These are phyloP conservation scores for Eidolon helvum DNA, from an alignment of 2,113 vertebrate genomes.

Conservation along the genomic window DNA sequence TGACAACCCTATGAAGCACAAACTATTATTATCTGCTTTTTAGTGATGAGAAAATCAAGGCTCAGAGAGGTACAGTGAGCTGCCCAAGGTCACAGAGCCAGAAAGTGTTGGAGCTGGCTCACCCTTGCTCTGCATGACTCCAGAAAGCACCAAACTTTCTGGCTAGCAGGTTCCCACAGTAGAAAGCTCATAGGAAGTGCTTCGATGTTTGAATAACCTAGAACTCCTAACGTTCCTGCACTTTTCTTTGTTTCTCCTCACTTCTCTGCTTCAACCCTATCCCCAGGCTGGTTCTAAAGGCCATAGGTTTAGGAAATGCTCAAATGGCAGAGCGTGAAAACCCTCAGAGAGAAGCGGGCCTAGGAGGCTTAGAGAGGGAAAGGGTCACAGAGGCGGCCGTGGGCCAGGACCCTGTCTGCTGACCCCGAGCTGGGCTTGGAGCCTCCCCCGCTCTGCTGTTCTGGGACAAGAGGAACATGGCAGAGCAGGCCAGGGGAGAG, in stretches of 20 bases:
- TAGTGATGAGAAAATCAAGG: background rate
- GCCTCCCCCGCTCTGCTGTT: background rate
- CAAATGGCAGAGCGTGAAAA: background rate
- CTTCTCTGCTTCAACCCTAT: background rate
- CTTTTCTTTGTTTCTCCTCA: background rate
- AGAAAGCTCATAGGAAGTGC: background rate
- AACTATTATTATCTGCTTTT: background rate
- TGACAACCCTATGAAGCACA: no score
- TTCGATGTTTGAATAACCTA: background rate
- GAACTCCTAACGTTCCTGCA: background rate
- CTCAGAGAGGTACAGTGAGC: background rate
- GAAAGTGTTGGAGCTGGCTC: background rate
- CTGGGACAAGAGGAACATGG: background rate
- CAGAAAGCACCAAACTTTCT: background rate
- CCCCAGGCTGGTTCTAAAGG: background rate
- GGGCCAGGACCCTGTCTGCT: background rate
- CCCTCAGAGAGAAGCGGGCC: background rate
- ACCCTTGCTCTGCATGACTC: no score
- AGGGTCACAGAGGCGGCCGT: background rate
- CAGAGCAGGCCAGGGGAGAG: background rate
- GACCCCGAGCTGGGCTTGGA: background rate
- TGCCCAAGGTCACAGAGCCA: background rate
- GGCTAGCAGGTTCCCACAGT: background rate
- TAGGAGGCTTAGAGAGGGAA: background rate
- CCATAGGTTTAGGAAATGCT: background rate